Base-by-base conservation (phyloP, 2,888 invertebrate species). In the Terebella lapidaria region DNA sequence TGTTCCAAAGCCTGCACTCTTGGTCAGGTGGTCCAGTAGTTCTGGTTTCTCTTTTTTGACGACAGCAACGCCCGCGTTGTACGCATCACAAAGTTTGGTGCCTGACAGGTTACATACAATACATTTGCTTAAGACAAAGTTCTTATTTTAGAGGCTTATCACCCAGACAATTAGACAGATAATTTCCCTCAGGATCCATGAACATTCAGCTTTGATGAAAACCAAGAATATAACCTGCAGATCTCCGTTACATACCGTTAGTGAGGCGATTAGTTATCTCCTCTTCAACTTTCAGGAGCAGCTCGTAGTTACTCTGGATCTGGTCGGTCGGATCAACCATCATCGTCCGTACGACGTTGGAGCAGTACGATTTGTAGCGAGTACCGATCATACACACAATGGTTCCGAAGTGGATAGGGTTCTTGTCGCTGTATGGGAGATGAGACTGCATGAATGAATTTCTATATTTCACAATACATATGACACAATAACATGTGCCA, bases 311-410 rank as follows among this genome's bases (percentile, higher is more conserved):
- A 83, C 94, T 87, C 72, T 82, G 81, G 68, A 88, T 83, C 60
- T 83, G 78, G 58, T 86, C 85, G 1, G 85, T 88, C 1, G 99
- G 99, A 83, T 97, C 95, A 2, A 99, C 95, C 72, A 99, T 84
- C 71, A 99, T 84, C 18, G 99, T 99, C 62, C 99, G 87, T 15
- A 94, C 92, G 70, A 99, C 90, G 79, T 99, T 99, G 0, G 97
- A 94, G 81, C 99, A 99, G 78, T 99, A 99, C 0, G 91, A 92
- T 81, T 95, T 95, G 81, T 96, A 99, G 60, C 97, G 86, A 1
- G 91, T 90, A 3, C 97, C 99, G 65, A 99, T 82, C 15, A 92
- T 92, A 79, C 95, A 95, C 53, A 95, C 89, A 67, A 99, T 95
- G 0, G 94, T 89, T 47, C 95, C 97, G 81, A 96, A 99, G 81